Evolutionary conservation across 2,797 vertebrate genomes (phyloP), one percentile per base, ranked within the genome.

Genomic region (Bradypodion ventrale): DNA sequence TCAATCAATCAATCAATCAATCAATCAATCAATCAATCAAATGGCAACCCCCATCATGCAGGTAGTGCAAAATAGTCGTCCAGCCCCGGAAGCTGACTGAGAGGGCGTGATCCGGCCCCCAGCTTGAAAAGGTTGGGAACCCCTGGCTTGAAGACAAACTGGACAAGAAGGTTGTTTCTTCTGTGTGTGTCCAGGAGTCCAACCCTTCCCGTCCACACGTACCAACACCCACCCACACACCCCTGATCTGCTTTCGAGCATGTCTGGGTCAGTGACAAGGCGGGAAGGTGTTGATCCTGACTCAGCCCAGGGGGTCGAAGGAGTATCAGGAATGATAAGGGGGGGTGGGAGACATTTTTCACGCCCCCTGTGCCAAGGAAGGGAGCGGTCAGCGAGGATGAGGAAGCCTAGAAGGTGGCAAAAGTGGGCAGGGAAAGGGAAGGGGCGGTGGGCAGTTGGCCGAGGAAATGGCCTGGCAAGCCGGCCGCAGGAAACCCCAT

Each of bases 311-410:
- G 52, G 52, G 74, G 42, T 32, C 37, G 13, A 15, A 52, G 52
- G 75, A 44, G 37, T 29, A 52, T 52, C 75, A 40, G 23, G 75
- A 44, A 4, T 1, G 4, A 19, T 13, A 16, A 19, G 52, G 19
- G 46, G 7, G 46, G 52, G 10, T 3, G 13, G 15, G 66, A 56
- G 68, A 19, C 68, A 72, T 19, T 1, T 72, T 84, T 72, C 68
- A 37, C 68, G 72, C 83, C 40, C 75, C 62, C 66, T 19, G 40
- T 70, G 75, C 75, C 66, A 70, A 84, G 75, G 56, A 63, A 84
- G 68, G 82, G 83, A 78, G 66, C 44, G 42, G 65, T n/a, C n/a
- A n/a, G 52, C 2, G 35, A 23, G 42, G 40, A 29, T 25, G 35
- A 5, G 52, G 75, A 84, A 70, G 21, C 12, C 23, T 29, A 9